Evolutionary conservation across 2,888 invertebrate genomes (phyloP), one percentile per base, ranked within the genome.

Genomic region (Anodontia alba): DNA sequence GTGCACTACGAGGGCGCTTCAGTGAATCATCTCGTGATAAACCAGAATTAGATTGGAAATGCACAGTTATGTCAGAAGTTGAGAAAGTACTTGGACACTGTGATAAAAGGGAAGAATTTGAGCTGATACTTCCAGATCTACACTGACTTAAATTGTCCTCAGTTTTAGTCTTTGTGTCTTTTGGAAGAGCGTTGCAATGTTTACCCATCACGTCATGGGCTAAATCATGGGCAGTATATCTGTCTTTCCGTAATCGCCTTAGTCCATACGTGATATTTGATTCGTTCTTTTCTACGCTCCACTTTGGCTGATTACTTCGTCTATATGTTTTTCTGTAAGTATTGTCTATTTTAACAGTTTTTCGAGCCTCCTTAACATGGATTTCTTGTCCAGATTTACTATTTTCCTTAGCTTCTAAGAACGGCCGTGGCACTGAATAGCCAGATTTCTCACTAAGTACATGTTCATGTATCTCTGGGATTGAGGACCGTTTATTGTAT

Each of bases 61-160:
- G 83, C 26, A 90, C 80, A 10, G 86, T 87, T 17, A 90, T 89
- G 29, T 89, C 90, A n/a, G 90, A 90, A 0, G 89, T 76, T 23
- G 89, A 89, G 77, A 87, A 87, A 0, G 88, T 84, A 54, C 90
- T 90, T 17, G 80, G 84, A 0, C 83, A 77, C 26, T 88, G 85
- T 1, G 88, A 87, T 10, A 82, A 33, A 15, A 67, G 54, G 8
- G 83, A 79, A 62, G 73, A 72, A 12, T 51, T 73, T 1, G 87
- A 87, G 7, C 75, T 57, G n/a, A 78, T 74, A 71, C 83, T 83
- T 46, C 74, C 83, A 5, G 81, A 83, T 17, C 83, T 70, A 67
- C 33, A 67, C n/a, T 67, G 20, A 8, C 7, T 23, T 5, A 33
- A 67, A 36, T 31, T 29, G 1, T 42, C 42, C 36, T 67, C 42